phyloP scores from a whole-genome alignment of 35 echinoderm and acorn worm genomes.

The Patiria miniata region DNA sequence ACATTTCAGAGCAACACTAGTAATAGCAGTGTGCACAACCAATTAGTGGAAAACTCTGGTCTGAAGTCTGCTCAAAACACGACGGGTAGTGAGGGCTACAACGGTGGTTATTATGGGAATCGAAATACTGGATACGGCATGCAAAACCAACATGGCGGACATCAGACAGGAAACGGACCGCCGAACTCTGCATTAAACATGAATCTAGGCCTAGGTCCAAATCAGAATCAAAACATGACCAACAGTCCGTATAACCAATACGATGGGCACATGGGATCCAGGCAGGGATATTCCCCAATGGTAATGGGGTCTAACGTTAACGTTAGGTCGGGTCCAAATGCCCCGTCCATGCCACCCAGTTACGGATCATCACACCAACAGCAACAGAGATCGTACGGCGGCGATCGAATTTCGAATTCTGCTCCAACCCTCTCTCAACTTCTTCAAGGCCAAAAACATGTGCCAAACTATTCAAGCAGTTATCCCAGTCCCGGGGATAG shows the following conservation, averaged over 20 bases:
- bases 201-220: slow-evolving; percentile 44
- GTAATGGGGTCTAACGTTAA: slow-evolving; percentile 35
- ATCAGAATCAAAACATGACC: slow-evolving; percentile 38
- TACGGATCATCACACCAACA: slow-evolving; percentile 50
- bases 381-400: slow-evolving; percentile 49
- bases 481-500: slow-evolving; percentile 68
- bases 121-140: slow-evolving; percentile 36
- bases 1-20: slow-evolving; percentile 32
- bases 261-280: slow-evolving; percentile 50
- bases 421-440: slow-evolving; percentile 99
- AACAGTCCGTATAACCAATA: slow-evolving; percentile 85
- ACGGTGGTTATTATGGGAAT: slow-evolving; percentile 49
- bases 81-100: slow-evolving; percentile 32
- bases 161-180: slow-evolving; percentile 45
- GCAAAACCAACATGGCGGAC: slow-evolving; percentile 47
- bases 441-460: slow-evolving; percentile 97
- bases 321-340: slow-evolving; percentile 48
- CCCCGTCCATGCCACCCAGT: slow-evolving; percentile 61
- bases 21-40: slow-evolving; percentile 41
- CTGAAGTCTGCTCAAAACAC: slow-evolving; percentile 18
- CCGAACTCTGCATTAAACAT: slow-evolving; percentile 36
- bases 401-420: slow-evolving; percentile 86
- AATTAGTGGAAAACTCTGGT: slow-evolving; percentile 37
- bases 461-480: slow-evolving; percentile 66
- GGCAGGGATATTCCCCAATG: slow-evolving; percentile 35